A percentile compares a stretch with the other conserved stretches of the same genome.
phyloP scores from a whole-genome alignment of 2,113 vertebrate genomes.

The Orthonyx spaldingii region DNA sequence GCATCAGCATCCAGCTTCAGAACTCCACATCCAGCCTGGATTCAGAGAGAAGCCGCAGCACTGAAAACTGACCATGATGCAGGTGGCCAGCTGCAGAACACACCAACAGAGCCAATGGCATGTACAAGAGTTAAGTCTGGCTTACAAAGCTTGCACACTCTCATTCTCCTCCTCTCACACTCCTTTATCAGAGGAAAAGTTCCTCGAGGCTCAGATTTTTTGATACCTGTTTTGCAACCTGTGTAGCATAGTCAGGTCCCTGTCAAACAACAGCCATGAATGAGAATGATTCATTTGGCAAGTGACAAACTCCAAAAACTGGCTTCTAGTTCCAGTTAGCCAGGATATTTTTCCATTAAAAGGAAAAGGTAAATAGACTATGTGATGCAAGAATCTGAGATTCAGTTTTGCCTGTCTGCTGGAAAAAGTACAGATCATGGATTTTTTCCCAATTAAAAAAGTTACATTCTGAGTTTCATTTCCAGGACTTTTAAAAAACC shows the following conservation, averaged over 20 bases:
- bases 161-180: background rate
- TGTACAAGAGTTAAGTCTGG: background rate
- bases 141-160: background rate
- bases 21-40: background rate
- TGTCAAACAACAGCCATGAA: background rate
- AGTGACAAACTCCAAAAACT: background rate
- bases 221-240: background rate
- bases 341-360: background rate
- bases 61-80: background rate
- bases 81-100: background rate
- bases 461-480: background rate
- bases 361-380: background rate
- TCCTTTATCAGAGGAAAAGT: background rate
- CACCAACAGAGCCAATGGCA: background rate
- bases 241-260: background rate
- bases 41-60: background rate
- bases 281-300: background rate
- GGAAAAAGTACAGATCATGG: background rate
- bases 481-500: background rate
- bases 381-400: background rate
- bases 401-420: background rate
- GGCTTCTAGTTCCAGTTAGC: background rate
- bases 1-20: background rate
- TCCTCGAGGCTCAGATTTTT: background rate
- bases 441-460: background rate